A percentile compares a stretch with the other conserved stretches of the same genome.
These are phyloP conservation scores for Perizoma affinitatum DNA, from an alignment of 2,888 invertebrate genomes.

Conservation along the genomic window DNA sequence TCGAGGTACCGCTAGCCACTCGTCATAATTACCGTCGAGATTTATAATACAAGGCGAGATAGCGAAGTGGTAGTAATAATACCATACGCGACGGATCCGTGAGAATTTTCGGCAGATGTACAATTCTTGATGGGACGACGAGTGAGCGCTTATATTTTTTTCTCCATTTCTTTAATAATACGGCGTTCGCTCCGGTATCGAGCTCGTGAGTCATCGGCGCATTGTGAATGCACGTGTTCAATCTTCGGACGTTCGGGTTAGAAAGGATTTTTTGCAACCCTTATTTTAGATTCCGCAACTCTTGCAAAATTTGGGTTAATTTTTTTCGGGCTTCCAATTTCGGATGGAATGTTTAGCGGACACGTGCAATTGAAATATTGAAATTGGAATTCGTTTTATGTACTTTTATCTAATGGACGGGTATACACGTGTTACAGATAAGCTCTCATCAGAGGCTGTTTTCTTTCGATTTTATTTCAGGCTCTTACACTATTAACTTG, in stretches of 20 bases:
- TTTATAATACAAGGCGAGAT: slow-evolving; percentile 71
- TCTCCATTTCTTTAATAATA: slow-evolving; percentile 73
- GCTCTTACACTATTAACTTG: slow-evolving; percentile 33
- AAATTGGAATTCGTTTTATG: slow-evolving; percentile 36
- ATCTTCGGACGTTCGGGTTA: slow-evolving; percentile 76
- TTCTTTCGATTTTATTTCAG: slow-evolving; percentile 31
- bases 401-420: slow-evolving; percentile 19
- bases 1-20: slow-evolving; percentile 74
- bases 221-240: slow-evolving; percentile 81
- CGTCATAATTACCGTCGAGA: slow-evolving; percentile 71
- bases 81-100: slow-evolving; percentile 76
- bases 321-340: slow-evolving; percentile 64
- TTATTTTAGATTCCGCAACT: slow-evolving; percentile 82
- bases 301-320: slow-evolving; percentile 81
- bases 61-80: slow-evolving; percentile 74
- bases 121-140: slow-evolving; percentile 81
- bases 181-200: slow-evolving; percentile 66
- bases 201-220: slow-evolving; percentile 76
- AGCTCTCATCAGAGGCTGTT: slow-evolving; percentile 7
- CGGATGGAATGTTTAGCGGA: slow-evolving; percentile 49
- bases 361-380: slow-evolving; percentile 52
- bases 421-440: slow-evolving; percentile 38
- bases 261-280: slow-evolving; percentile 83
- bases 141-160: slow-evolving; percentile 80
- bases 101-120: slow-evolving; percentile 85